Percentiles rank a stretch among this genome's conserved stretches.
phyloP scores from a whole-genome alignment of 2,113 vertebrate genomes.

The Gymnobelideus leadbeateri region DNA sequence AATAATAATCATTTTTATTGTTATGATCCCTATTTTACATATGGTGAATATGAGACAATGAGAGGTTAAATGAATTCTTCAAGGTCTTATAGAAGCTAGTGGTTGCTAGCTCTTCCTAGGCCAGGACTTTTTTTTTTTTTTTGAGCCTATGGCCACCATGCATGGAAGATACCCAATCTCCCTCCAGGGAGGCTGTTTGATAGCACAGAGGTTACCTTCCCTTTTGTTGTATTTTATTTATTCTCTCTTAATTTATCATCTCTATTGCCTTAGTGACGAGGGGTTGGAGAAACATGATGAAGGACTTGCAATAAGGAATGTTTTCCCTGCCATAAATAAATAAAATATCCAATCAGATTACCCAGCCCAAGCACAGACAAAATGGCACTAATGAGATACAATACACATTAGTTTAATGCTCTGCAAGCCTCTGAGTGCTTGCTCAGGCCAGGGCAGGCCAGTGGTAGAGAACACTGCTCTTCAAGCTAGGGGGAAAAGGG shows the following conservation, averaged over 20 bases:
- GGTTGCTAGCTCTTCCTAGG: not conserved
- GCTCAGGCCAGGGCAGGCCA: conserved; percentile 6
- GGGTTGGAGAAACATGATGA: conserved; percentile 77
- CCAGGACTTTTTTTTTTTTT: not conserved
- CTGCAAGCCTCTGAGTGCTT: conserved; percentile 62
- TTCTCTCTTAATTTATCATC: conserved; percentile 77
- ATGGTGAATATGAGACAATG: not conserved
- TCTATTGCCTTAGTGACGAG: conserved; percentile 73
- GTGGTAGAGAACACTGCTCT: not conserved
- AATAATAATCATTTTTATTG: not conserved
- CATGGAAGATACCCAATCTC: not conserved
- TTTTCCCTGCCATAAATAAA: conserved; percentile 80
- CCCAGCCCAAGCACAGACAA: conserved; percentile 76
- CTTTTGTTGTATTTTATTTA: conserved; percentile 78
- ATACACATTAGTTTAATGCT: conserved; percentile 79
- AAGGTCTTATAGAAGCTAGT: not conserved
- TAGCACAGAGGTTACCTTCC: conserved; percentile 42
- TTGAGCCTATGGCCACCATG: not conserved
- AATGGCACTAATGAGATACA: conserved; percentile 78
- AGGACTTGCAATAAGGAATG: conserved; percentile 75
- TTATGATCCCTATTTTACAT: not conserved
- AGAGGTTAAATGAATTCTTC: not conserved
- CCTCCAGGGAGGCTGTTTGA: not conserved
- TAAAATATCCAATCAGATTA: conserved; percentile 79
- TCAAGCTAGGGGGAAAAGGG: not conserved